Conservation (phyloP, 2,888 invertebrate species). For the Hemaris fuciformis region DNA sequence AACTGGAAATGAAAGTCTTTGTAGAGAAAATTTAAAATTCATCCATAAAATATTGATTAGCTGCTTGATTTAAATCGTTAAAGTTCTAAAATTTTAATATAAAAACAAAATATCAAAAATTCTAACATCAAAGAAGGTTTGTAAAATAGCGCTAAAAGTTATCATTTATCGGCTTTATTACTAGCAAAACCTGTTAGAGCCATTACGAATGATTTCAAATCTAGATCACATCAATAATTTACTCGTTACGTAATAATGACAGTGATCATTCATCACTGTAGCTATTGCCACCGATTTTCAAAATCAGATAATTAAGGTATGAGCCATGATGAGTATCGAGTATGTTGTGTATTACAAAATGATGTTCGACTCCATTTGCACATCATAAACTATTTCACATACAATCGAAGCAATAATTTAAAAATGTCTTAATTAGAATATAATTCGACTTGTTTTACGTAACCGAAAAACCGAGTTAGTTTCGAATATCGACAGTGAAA, state of each 20-base stretch:
- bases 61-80: too few species aligned
- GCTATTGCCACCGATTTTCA: not conserved
- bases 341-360: not conserved
- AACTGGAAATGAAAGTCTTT: too few species aligned
- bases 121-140: too few species aligned
- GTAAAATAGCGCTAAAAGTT: too few species aligned
- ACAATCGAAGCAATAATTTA: conserved; percentile 6
- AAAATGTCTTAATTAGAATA: not conserved
- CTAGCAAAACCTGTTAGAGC: too few species aligned
- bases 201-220: too few species aligned
- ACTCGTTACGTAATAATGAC: not conserved
- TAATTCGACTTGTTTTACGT: conserved; percentile 5
- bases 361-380: not conserved
- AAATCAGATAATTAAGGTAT: not conserved
- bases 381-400: conserved; percentile 19
- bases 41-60: too few species aligned
- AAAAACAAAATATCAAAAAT: too few species aligned
- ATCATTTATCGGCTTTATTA: too few species aligned
- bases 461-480: conserved; percentile 14
- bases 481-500: conserved; percentile 52
- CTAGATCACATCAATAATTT: not conserved
- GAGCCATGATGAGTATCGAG: not conserved
- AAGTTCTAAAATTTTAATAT: too few species aligned
- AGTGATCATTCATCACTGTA: not conserved
- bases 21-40: too few species aligned